These are phyloP conservation scores for Scaptomyza pallida DNA, from an alignment of 1,140 invertebrate genomes.

Conservation along the genomic window DNA sequence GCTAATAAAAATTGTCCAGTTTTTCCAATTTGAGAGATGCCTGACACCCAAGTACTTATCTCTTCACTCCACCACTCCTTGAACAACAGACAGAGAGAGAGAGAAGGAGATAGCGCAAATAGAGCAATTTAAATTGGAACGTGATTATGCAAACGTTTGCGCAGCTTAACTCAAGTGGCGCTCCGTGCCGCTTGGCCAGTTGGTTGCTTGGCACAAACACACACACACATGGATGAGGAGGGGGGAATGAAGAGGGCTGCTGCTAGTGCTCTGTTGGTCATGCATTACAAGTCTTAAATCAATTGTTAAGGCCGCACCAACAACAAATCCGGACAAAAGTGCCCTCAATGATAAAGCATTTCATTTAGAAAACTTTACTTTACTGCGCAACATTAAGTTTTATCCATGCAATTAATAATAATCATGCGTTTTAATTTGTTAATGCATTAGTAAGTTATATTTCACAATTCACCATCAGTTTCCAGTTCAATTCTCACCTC, in stretches of 20 bases:
- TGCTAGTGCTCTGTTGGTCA: slow-evolving; percentile 33
- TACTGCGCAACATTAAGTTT: no score
- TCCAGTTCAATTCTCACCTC: background rate
- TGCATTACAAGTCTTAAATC: slow-evolving; percentile 72
- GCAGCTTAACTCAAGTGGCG: slow-evolving; percentile 80
- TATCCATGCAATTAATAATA: no score
- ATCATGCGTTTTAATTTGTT: no score
- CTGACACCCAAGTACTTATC: slow-evolving; percentile 9
- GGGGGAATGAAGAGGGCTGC: background rate
- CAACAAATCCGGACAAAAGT: slow-evolving; percentile 53
- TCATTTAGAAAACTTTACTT: no score
- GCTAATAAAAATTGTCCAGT: slow-evolving; percentile 75
- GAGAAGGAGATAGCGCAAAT: slow-evolving; percentile 53
- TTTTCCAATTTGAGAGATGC: slow-evolving; percentile 67
- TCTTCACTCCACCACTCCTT: no score
- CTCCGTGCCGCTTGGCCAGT: slow-evolving; percentile 74
- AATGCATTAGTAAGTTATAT: no score
- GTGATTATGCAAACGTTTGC: slow-evolving; percentile 82
- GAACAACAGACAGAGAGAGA: slow-evolving; percentile 7
- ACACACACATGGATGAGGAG: slow-evolving; percentile 6
- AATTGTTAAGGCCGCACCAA: slow-evolving; percentile 61
- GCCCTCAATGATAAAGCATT: slow-evolving; percentile 17
- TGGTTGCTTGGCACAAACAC: slow-evolving; percentile 49
- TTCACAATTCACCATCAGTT: no score
- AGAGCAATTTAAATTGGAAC: slow-evolving; percentile 82